phyloP scores from a whole-genome alignment of 2,888 invertebrate genomes.

The Suillia variegata region DNA sequence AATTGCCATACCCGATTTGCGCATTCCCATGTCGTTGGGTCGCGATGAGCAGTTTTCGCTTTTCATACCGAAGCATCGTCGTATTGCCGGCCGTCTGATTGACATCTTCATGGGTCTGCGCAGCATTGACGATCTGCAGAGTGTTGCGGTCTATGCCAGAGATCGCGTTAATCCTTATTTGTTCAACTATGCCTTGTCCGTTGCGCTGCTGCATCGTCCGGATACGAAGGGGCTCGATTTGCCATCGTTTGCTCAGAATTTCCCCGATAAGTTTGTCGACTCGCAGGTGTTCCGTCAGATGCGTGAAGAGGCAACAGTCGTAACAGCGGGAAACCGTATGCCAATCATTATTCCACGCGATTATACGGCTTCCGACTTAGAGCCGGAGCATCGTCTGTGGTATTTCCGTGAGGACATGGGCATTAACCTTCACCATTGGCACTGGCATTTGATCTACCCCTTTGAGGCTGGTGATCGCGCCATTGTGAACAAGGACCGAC shows the following conservation, averaged over 20 bases:
- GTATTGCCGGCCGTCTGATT: constrained; percentile 70
- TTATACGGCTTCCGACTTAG: constrained; percentile 76
- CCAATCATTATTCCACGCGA: constrained; percentile 68
- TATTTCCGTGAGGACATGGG: constrained; percentile 66
- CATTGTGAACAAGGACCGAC: constrained; percentile 69
- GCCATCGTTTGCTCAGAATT: constrained; percentile 69
- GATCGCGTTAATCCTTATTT: constrained; percentile 79
- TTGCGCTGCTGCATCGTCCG: constrained; percentile 72
- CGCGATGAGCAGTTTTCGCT: constrained; percentile 73
- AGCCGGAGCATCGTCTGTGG: constrained; percentile 74
- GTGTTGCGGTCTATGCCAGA: constrained; percentile 72
- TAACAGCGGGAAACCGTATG: constrained; percentile 69
- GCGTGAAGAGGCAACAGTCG: constrained; percentile 66
- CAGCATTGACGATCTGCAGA: constrained; percentile 71
- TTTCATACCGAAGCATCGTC: constrained; percentile 72
- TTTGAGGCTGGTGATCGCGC: constrained; percentile 68
- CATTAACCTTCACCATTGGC: constrained; percentile 65
- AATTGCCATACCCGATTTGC: constrained; percentile 70
- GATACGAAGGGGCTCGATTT: constrained; percentile 68
- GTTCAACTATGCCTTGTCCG: constrained; percentile 79
- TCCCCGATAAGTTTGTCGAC: constrained; percentile 71
- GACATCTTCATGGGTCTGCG: constrained; percentile 75
- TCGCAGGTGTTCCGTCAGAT: constrained; percentile 66
- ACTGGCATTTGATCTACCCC: constrained; percentile 74
- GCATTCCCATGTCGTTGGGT: constrained; percentile 67